Percentiles rank a stretch among this genome's conserved stretches.
These are phyloP conservation scores for Leptobrachium leishanense DNA, from an alignment of 2,113 vertebrate genomes.

Conservation along the genomic window DNA sequence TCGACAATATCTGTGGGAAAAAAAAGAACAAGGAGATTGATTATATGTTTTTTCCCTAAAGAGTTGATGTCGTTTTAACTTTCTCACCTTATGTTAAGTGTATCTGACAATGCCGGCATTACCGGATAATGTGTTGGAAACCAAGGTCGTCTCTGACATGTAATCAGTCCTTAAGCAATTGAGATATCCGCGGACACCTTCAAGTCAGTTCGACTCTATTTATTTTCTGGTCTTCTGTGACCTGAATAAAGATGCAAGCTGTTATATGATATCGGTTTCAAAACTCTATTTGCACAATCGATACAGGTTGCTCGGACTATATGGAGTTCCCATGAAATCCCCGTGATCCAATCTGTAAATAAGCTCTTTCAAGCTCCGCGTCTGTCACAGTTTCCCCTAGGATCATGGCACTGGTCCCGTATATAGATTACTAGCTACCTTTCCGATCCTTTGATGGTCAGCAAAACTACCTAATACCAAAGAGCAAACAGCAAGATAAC, in stretches of 20 bases:
- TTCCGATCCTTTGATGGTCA: too few relatives aligned
- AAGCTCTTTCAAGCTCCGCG: too few relatives aligned
- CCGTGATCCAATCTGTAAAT: too few relatives aligned
- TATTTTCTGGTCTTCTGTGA: constrained; percentile 1
- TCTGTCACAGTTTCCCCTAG: too few relatives aligned
- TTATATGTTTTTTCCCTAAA: constrained; percentile 40
- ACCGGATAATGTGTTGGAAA: constrained; percentile 22
- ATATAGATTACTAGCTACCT: too few relatives aligned
- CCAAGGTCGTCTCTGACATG: constrained; percentile 35
- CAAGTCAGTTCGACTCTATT: constrained; percentile 6
- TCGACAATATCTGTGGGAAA: constrained; percentile 28
- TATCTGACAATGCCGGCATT: constrained; percentile 35
- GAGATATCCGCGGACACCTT: not conserved
- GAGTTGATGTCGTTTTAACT: constrained; percentile 43
- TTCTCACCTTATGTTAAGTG: constrained; percentile 41
- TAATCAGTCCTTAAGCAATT: constrained; percentile 20
- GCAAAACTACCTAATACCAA: too few relatives aligned
- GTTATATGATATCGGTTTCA: not conserved
- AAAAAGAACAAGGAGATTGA: constrained; percentile 24
- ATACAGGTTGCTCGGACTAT: too few relatives aligned
- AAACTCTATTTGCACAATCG: not conserved
- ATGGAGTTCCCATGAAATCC: too few relatives aligned
- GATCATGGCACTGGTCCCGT: too few relatives aligned
- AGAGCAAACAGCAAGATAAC: too few relatives aligned
- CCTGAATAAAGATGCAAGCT: not conserved